Evolutionary conservation across 2,797 vertebrate species (phyloP), one percentile per base, ranked within the genome.

Genomic region (Pyrocephalus nanus): DNA sequence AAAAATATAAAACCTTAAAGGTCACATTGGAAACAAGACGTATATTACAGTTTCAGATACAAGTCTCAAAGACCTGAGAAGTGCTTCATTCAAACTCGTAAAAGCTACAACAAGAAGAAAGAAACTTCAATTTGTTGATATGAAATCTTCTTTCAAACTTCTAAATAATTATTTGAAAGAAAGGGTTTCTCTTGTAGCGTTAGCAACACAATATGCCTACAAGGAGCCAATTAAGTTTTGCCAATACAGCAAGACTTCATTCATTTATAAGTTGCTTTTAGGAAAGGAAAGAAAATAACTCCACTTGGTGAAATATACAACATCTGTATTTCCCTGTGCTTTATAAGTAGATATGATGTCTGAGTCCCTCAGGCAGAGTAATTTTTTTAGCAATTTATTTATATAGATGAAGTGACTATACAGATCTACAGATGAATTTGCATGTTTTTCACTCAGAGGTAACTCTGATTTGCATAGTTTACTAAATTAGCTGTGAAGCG

Each of bases 1-100:
- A 90, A 95, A 92, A 81, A 91, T 88, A 92, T 82, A 83, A 93
- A 92, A 83, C 40, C 43, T 96, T 91, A 96, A 96, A 93, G 96
- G 95, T 96, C 93, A 97, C 79, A 81, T 29, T 95, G 87, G 50
- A 96, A 91, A 54, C 22, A 91, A 85, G 69, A 83, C 1, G 0
- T 77, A 81, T 83, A 93, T 91, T 96, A 74, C 27, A 50, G 26
- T 88, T 95, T 90, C 87, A 86, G 43, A 55, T 72, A 55, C 47
- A 88, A 86, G 54, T 38, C 62, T 83, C 60, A 69, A 86, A 91
- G 69, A 91, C 61, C 65, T 55, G 42, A 83, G 76, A 86, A 93
- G 30, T 75, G 23, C n/a, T 92, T 91, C 21, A 69, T 90, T 91
- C 75, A 72, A 76, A 90, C 69, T 95, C 40, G 69, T 69, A 92